Conservation (phyloP, 2,797 vertebrate species). For the Danio aesculapii region DNA sequence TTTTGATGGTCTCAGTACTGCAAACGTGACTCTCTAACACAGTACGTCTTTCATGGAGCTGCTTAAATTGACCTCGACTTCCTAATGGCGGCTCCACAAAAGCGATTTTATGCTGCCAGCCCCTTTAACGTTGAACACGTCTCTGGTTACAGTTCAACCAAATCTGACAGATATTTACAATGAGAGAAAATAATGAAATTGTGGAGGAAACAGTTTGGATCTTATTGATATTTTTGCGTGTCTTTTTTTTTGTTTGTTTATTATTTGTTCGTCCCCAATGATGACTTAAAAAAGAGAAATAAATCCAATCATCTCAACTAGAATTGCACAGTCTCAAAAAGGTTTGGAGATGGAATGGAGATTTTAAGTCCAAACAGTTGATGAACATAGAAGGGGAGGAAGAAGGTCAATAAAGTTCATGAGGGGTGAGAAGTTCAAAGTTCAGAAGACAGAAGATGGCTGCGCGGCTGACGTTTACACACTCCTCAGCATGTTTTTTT, state of each 20-base stretch:
- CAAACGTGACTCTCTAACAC: neutral
- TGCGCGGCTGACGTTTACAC: conserved; percentile 80
- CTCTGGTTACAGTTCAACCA: conserved; percentile 83
- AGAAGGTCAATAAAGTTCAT: conserved; percentile 88
- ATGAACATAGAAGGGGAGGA: conserved; percentile 87
- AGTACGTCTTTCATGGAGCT: conserved; percentile 17
- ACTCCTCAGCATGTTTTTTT: conserved; percentile 78
- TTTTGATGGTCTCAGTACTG: neutral
- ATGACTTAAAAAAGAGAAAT: conserved; percentile 75
- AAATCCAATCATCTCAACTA: conserved; percentile 85
- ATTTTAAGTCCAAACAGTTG: conserved; percentile 87
- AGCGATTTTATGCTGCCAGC: conserved; percentile 83
- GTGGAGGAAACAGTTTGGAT: conserved; percentile 81
- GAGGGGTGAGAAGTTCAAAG: conserved; percentile 85
- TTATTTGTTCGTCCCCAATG: conserved; percentile 77
- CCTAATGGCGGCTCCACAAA: conserved; percentile 66
- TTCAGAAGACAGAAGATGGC: conserved; percentile 86
- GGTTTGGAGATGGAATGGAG: conserved; percentile 86
- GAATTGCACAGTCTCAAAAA: conserved; percentile 89
- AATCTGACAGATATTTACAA: conserved; percentile 89
- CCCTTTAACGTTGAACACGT: conserved; percentile 80
- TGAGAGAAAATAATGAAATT: conserved; percentile 82
- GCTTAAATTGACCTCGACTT: conserved; percentile 20
- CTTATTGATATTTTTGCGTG: conserved; percentile 69
- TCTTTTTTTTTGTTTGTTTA: conserved; percentile 68